phyloP scores from a whole-genome alignment of 64 coral and sea anemone species.

The Stichodactyla mertensii region DNA sequence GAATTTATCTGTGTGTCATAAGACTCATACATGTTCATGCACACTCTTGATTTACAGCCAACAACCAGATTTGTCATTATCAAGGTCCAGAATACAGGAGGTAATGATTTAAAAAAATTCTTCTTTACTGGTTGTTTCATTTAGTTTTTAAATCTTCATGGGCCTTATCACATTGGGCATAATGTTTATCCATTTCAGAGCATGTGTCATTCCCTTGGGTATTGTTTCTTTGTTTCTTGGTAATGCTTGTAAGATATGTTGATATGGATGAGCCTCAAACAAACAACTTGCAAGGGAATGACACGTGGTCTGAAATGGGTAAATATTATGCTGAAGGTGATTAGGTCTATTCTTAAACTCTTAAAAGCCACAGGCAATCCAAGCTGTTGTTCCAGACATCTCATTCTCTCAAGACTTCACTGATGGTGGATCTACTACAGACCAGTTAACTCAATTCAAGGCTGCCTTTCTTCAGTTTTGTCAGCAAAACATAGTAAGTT shows the following conservation, averaged over 20 bases:
- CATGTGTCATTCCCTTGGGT: too few relatives aligned
- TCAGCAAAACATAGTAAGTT: conserved; percentile 79
- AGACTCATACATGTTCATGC: background rate
- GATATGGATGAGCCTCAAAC: too few relatives aligned
- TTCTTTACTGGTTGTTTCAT: too few relatives aligned
- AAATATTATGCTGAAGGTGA: too few relatives aligned
- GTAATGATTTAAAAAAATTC: background rate
- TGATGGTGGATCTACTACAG: conserved; percentile 1
- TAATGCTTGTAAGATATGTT: too few relatives aligned
- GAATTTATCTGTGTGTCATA: background rate
- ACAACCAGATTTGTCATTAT: background rate
- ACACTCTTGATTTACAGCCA: background rate
- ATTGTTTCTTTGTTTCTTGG: too few relatives aligned
- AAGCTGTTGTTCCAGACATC: background rate
- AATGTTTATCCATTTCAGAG: too few relatives aligned
- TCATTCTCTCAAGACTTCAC: conserved; percentile 21
- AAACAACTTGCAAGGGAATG: too few relatives aligned
- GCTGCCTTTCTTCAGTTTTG: conserved; percentile 90
- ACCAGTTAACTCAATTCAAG: conserved; percentile 38
- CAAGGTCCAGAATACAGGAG: background rate
- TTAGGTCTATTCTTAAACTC: too few relatives aligned
- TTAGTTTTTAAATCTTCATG: too few relatives aligned
- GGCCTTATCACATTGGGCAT: too few relatives aligned
- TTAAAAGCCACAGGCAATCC: background rate
- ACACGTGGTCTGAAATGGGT: too few relatives aligned